A percentile compares a stretch with the other conserved stretches of the same genome.
These are phyloP conservation scores for Caprella mutica DNA, from an alignment of 2,888 invertebrate genomes.

Conservation along the genomic window DNA sequence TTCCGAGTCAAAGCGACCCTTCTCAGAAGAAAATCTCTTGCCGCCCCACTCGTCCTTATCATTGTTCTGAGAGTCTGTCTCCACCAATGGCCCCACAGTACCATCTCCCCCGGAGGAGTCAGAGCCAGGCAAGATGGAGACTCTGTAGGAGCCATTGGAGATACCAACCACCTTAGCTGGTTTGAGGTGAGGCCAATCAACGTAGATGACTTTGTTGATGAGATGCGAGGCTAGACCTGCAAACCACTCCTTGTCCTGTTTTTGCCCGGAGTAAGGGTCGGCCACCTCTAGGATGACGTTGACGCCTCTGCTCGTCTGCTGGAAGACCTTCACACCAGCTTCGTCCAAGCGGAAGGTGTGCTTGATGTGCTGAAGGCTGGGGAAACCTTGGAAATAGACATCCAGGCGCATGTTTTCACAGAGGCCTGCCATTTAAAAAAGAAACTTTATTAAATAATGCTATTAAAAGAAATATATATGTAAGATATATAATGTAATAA, in stretches of 20 bases:
- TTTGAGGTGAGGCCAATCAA: slow-evolving; percentile 86
- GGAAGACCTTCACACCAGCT: slow-evolving; percentile 74
- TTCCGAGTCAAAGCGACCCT: too few relatives aligned
- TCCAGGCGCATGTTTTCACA: slow-evolving; percentile 55
- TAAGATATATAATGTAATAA: slow-evolving; percentile 56
- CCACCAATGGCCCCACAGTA: too few relatives aligned
- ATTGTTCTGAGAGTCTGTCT: background rate
- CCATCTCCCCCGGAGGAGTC: background rate
- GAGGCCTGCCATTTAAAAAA: too few relatives aligned
- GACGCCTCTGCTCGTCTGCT: slow-evolving; percentile 64
- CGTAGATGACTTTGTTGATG: slow-evolving; percentile 63
- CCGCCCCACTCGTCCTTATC: background rate
- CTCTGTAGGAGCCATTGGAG: background rate
- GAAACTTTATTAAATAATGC: too few relatives aligned
- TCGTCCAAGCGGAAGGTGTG: slow-evolving; percentile 55
- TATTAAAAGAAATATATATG: too few relatives aligned
- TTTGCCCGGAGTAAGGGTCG: slow-evolving; percentile 34
- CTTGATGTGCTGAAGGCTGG: slow-evolving; percentile 71
- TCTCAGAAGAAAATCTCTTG: too few relatives aligned
- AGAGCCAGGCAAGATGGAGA: background rate
- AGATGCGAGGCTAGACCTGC: slow-evolving; percentile 47
- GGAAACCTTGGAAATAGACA: slow-evolving; percentile 78
- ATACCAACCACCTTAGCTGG: slow-evolving; percentile 48
- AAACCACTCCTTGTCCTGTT: background rate
- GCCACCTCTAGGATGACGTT: slow-evolving; percentile 67